A percentile compares a stretch with the other conserved stretches of the same genome.
These are phyloP conservation scores for Tenthredo amoena DNA, from an alignment of 2,888 invertebrate genomes.

Conservation along the genomic window DNA sequence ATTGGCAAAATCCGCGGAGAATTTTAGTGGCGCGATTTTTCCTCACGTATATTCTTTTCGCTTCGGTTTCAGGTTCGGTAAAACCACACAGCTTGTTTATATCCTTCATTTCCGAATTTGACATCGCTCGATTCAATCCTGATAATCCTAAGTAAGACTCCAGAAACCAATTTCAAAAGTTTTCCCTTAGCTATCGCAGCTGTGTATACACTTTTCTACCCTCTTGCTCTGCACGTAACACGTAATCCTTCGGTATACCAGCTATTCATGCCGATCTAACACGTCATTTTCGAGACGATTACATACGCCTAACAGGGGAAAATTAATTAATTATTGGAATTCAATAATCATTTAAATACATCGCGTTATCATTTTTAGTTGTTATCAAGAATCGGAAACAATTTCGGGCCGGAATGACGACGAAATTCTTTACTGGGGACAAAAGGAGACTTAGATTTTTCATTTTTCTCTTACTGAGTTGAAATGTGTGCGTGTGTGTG, in stretches of 20 bases:
- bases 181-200: constrained; percentile 1
- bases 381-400: neutral
- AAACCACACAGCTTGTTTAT: neutral
- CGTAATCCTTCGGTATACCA: constrained; percentile 5
- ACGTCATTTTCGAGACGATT: neutral
- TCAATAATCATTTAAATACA: neutral
- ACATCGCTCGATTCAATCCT: constrained; percentile 30
- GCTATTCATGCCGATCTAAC: neutral
- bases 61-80: neutral
- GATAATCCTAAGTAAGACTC: constrained; percentile 35
- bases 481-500: no score
- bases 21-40: neutral
- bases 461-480: neutral
- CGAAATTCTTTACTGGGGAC: neutral
- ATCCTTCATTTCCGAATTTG: constrained; percentile 22
- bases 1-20: neutral
- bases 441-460: neutral
- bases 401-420: neutral
- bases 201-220: constrained; percentile 10
- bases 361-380: neutral
- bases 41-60: neutral
- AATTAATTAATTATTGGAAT: neutral
- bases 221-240: neutral
- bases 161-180: constrained; percentile 43
- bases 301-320: neutral